phyloP scores from a whole-genome alignment of 1,140 invertebrate species.

The Liolophura sinensis region DNA sequence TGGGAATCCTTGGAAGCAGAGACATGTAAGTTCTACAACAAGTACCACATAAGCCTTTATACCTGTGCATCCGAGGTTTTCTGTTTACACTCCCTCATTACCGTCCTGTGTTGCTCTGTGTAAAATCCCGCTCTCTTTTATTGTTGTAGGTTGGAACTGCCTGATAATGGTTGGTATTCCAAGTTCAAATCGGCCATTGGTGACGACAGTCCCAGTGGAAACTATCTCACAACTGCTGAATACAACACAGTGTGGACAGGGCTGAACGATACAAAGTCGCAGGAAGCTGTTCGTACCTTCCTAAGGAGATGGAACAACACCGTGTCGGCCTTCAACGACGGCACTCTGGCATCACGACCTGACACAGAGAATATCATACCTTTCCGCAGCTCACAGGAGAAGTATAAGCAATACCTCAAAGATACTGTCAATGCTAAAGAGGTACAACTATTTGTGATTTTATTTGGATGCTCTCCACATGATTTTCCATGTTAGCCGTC shows the following conservation, averaged over 20 bases:
- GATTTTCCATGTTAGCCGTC: too few species aligned
- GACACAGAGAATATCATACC: conserved; percentile 4
- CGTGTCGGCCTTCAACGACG: conserved; percentile 5
- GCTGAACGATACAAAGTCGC: too few species aligned
- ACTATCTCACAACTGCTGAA: too few species aligned
- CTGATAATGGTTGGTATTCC: conserved; percentile 1
- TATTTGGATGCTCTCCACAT: too few species aligned
- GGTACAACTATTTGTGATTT: too few species aligned
- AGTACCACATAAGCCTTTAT: too few species aligned
- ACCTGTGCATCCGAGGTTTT: too few species aligned
- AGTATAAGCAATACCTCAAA: conserved; percentile 1
- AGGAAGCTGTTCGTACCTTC: background rate
- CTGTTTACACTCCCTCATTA: too few species aligned
- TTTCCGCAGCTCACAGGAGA: background rate
- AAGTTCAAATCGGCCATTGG: conserved; percentile 5
- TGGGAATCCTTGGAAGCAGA: conserved; percentile 4
- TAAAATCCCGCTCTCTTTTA: too few species aligned
- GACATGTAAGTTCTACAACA: conserved; percentile 3
- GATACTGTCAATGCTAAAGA: conserved; percentile 6
- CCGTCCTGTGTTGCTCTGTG: too few species aligned
- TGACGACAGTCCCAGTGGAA: background rate
- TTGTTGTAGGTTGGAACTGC: background rate
- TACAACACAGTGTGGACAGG: too few species aligned
- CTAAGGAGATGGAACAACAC: conserved; percentile 9
- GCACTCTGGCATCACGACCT: background rate